Base-by-base conservation (phyloP, 2,113 vertebrate genomes). In the Hylia prasina region DNA sequence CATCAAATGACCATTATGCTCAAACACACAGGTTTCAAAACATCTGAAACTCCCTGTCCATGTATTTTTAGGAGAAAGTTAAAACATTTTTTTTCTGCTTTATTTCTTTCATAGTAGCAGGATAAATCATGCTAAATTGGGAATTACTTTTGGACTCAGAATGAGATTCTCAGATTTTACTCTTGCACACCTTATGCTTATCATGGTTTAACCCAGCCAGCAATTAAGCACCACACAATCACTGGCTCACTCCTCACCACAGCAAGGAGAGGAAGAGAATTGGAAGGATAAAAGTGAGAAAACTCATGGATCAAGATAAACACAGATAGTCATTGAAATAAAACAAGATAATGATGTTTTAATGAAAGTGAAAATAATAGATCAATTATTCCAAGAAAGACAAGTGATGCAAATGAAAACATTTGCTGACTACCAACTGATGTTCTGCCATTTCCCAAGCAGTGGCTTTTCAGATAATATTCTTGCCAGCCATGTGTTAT, bases 11-110 rank as follows among this genome's bases (percentile, higher is more conserved):
- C 44, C 42, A 17, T 75, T 69, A 60, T 15, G 11, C 17, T 77
- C n/a, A 54, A 87, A 69, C 24, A 76, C n/a, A 57, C 21, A 91
- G 51, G 33, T 89, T 81, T 83, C 69, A 72, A 79, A 76, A 30
- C 31, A 28, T 68, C 40, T 76, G 50, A 86, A 84, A 54, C 9
- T 90, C n/a, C 22, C 27, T 24, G 15, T 61, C 57, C 21, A 20
- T n/a, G 14, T 14, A 24, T 30, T 79, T 77, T 93, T 28, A 58
- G 3, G 6, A 66, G 50, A 70, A 87, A 82, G 3, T 24, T n/a
- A 17, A 68, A 71, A 35, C 0, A 15, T 8, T 50, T 80, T 50
- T 80, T 64, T 71, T 79, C 44, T 71, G 25, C 45, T 75, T 63
- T 37, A 23, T 72, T 84, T 84, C 24, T 54, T 65, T 87, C 56